Evolutionary conservation across 2,797 vertebrate species (phyloP), one percentile per base, ranked within the genome.

Genomic region (Oceanodroma leucorhoa): DNA sequence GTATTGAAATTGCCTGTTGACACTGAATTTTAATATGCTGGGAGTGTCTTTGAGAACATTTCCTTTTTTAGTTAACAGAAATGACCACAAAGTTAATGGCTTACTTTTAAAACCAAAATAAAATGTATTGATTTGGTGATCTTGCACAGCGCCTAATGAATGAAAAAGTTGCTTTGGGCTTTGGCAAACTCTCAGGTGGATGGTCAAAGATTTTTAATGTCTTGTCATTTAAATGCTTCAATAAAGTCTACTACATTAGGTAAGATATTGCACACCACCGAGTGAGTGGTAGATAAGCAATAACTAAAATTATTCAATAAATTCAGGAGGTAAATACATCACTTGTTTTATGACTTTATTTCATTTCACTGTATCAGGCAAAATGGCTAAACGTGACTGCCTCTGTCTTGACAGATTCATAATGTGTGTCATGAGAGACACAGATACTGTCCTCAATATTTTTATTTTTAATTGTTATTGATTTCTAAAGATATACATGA

Each of bases 401-500:
- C 30, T 79, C 34, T 66, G 17, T 77, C 62, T 83, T 91, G 15
- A 3, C 32, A 57, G 36, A 57, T 70, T 92, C 3, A 1, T 62
- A 76, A 66, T 41, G 36, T 58, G 10, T 79, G 30, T 57, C 75
- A 72, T 45, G 34, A 79, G 43, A 76, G 65, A 82, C 48, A 88
- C 3, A n/a, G 58, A 50, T 14, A n/a, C 29, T 60, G 30, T 76
- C 32, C 45, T 92, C 34, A 67, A 15, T 89, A 82, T 57, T 94
- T 96, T 90, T 88, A 51, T 90, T 94, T 95, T 93, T 61, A 90
- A 77, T 94, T 89, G 38, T 71, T 93, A 89, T 84, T 84, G 45
- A 79, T 92, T 93, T 94, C 51, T 70, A 67, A 90, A 94, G 58
- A 70, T 60, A 83, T 65, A 69, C 30, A 62, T 27, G 48, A 73